Evolutionary conservation across 2,888 invertebrate genomes (phyloP).

Genomic region (Lordiphosa fenestrarum): DNA sequence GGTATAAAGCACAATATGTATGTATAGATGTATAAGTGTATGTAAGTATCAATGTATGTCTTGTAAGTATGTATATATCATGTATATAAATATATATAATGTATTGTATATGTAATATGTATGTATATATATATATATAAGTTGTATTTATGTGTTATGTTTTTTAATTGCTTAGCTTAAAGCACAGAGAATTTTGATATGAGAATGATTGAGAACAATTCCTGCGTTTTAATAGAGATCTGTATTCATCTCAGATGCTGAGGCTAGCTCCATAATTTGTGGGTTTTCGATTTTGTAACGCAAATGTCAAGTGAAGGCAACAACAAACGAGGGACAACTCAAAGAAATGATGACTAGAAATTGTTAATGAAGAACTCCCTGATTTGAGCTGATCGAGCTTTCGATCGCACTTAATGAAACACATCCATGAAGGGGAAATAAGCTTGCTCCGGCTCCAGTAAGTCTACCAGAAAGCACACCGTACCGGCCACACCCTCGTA

Average conservation of each 20-base stretch:
- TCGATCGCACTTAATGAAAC: slow-evolving; percentile 65
- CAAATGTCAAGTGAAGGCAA: slow-evolving; percentile 30
- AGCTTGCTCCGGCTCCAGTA: slow-evolving; percentile 86
- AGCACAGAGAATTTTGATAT: slow-evolving; percentile 73
- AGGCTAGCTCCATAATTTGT: background rate
- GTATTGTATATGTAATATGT: slow-evolving; percentile 25
- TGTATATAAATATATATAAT: slow-evolving; percentile 23
- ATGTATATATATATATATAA: slow-evolving; percentile 28
- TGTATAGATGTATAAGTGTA: slow-evolving; percentile 43
- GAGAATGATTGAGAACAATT: slow-evolving; percentile 53
- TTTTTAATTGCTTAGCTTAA: slow-evolving; percentile 68
- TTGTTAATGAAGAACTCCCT: slow-evolving; percentile 23
- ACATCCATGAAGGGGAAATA: slow-evolving; percentile 92
- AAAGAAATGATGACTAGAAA: slow-evolving; percentile 55
- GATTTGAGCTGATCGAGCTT: slow-evolving; percentile 10
- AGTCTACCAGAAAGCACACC: slow-evolving; percentile 89
- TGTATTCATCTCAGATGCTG: background rate
- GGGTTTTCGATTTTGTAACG: slow-evolving; percentile 7
- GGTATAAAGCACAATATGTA: slow-evolving; percentile 66
- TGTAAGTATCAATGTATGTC: slow-evolving; percentile 24
- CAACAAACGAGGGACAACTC: slow-evolving; percentile 13
- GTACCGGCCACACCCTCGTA: slow-evolving; percentile 93
- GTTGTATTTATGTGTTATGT: slow-evolving; percentile 36
- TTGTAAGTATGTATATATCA: slow-evolving; percentile 28
- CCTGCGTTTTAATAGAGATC: slow-evolving; percentile 43